A percentile compares a stretch with the other conserved stretches of the same genome.
Conservation (phyloP, 2,888 invertebrate species). For the Hydriomena furcata region DNA sequence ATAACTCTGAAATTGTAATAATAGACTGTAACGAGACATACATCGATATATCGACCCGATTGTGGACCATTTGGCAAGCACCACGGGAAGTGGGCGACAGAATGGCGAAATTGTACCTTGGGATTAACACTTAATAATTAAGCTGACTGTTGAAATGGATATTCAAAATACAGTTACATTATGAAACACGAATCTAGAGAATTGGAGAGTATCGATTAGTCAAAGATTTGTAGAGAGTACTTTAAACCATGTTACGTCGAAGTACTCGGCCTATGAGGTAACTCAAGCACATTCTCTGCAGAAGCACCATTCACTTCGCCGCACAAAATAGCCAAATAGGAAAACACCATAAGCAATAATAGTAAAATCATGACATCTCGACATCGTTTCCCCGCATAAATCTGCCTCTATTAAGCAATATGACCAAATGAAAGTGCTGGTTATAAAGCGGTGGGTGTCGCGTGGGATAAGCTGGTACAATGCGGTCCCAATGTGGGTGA, state of each 20-base stretch:
- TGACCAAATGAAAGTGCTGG: conserved; percentile 68
- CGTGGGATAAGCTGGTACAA: conserved; percentile 62
- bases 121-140: conserved; percentile 23
- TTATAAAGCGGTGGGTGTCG: conserved; percentile 60
- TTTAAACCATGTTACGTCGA: no score
- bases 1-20: conserved; percentile 51
- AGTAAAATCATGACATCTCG: conserved; percentile 32
- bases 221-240: neutral
- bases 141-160: conserved; percentile 5
- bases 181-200: neutral
- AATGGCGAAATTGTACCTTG: conserved; percentile 46
- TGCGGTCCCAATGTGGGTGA: conserved; percentile 62
- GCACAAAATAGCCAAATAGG: conserved; percentile 1
- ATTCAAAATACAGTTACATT: conserved; percentile 9
- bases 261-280: neutral
- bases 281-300: neutral
- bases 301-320: neutral
- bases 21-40: conserved; percentile 51
- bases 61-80: conserved; percentile 68
- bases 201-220: neutral
- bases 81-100: conserved; percentile 59
- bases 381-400: conserved; percentile 56
- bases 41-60: conserved; percentile 50
- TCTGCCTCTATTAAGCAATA: conserved; percentile 62
- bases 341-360: conserved; percentile 16